Base-by-base conservation (phyloP, 2,888 invertebrate genomes). In the Apodemia mormo region DNA sequence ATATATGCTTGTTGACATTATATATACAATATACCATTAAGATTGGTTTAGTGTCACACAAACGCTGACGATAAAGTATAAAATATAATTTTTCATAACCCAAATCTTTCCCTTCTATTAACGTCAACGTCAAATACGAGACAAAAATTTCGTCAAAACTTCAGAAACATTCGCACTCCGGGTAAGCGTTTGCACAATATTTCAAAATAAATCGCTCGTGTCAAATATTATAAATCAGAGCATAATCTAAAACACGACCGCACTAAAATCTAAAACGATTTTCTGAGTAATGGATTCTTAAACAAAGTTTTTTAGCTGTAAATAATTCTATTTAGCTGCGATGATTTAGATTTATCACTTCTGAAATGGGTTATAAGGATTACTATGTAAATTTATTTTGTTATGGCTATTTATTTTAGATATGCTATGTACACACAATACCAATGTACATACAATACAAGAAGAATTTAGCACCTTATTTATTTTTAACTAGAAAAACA, bases 201-300 rank as follows among this genome's bases (percentile, higher is more conserved):
- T 64, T 64, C 61, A 64, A 33, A 64, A 64, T 64, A 64, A 64
- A 64, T 64, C 29, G 37, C 14, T 37, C 61, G 61, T 37, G 61
- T 64, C 61, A 64, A 64, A 64, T 64, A 64, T 64, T 64, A 64
- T 64, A 64, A 64, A 64, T 64, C 61, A 64, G 61, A 64, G n/a
- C 61, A 64, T 37, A 37, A 64, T 61, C 58, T 64, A 54, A 7
- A 54, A 54, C 37, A 14, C 64, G 64, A 54, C 61, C 61, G 37
- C 33, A 33, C 61, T 33, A 37, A 54, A 54, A 22, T 54, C 52
- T 54, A 52, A 64, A 64, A 64, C 33, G 61, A 64, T 64, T 37
- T 64, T 64, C 61, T 64, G 61, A 37, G 33, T 64, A 64, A 64
- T 64, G 61, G 37, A 14, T 64, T 64, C 61, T 64, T 33, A 64